Percentiles rank a stretch among this genome's conserved stretches.
Conservation (phyloP, 2,888 invertebrate species). For the Lutraria lutraria region DNA sequence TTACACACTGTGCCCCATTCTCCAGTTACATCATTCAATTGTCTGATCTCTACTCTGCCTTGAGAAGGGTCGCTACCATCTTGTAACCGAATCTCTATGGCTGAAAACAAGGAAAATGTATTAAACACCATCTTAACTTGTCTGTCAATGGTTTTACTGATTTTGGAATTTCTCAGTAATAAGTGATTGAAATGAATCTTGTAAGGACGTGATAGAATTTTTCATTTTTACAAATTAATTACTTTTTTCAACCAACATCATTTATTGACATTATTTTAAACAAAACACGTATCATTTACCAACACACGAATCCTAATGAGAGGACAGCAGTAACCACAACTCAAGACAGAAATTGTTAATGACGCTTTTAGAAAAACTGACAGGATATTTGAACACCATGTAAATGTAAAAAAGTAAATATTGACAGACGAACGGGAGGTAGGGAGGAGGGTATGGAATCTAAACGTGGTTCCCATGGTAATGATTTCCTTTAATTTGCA, state of each 20-base stretch:
- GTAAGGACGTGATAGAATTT: no score
- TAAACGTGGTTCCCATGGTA: no score
- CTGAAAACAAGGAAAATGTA: constrained; percentile 64
- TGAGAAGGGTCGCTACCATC: constrained; percentile 88
- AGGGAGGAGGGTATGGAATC: not conserved
- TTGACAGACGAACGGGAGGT: not conserved
- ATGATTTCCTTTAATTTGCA: no score
- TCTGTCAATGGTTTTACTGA: no score
- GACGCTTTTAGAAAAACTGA: not conserved
- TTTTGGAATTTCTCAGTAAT: no score
- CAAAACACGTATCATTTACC: no score
- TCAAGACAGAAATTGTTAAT: not conserved
- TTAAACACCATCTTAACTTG: not conserved
- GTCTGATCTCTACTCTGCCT: constrained; percentile 89
- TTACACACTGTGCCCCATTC: constrained; percentile 79
- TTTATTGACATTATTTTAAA: no score
- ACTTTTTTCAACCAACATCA: no score
- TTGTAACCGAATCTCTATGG: constrained; percentile 89
- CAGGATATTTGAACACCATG: not conserved
- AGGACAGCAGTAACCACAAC: not conserved
- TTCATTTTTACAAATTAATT: no score
- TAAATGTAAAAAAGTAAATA: not conserved
- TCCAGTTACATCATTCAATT: constrained; percentile 50
- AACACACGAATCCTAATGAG: not conserved
- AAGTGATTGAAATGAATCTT: no score